phyloP scores from a whole-genome alignment of 1,140 invertebrate genomes.

The Rhysida immarginata region DNA sequence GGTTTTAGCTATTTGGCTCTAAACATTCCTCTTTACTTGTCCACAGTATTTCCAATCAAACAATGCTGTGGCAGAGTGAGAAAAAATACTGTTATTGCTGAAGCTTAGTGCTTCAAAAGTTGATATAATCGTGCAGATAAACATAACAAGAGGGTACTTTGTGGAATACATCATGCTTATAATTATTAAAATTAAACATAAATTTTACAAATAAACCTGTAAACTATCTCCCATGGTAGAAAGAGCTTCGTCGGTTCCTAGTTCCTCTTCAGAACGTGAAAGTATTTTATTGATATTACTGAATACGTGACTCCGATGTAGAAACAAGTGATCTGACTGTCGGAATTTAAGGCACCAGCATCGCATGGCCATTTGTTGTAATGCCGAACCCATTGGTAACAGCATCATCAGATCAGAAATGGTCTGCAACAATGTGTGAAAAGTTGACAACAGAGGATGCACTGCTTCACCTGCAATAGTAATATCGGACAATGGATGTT shows the following conservation, averaged over 20 bases:
- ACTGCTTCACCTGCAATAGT: constrained; percentile 62
- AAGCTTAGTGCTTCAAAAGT: too few species aligned
- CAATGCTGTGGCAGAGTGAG: too few species aligned
- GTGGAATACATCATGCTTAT: too few species aligned
- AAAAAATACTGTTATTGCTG: too few species aligned
- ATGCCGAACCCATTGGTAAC: constrained; percentile 64
- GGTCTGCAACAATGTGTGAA: constrained; percentile 77
- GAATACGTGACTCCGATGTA: constrained; percentile 86
- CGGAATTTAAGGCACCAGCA: constrained; percentile 85
- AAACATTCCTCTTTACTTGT: too few species aligned
- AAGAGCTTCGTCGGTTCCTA: constrained; percentile 1
- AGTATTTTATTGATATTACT: constrained; percentile 92
- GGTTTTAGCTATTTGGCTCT: too few species aligned
- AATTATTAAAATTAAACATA: too few species aligned
- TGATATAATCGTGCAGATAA: too few species aligned
- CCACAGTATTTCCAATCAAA: too few species aligned
- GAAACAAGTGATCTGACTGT: constrained; percentile 73
- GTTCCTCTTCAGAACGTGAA: constrained; percentile 73
- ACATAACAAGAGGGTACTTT: too few species aligned
- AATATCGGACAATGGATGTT: constrained; percentile 67
- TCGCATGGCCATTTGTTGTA: constrained; percentile 80
- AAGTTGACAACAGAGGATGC: constrained; percentile 58
- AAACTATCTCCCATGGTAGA: constrained; percentile 7
- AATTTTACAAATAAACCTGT: too few species aligned
- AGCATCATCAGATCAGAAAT: constrained; percentile 85